Evolutionary conservation across 1,140 invertebrate genomes (phyloP).

Genomic region (Grapholita molesta): DNA sequence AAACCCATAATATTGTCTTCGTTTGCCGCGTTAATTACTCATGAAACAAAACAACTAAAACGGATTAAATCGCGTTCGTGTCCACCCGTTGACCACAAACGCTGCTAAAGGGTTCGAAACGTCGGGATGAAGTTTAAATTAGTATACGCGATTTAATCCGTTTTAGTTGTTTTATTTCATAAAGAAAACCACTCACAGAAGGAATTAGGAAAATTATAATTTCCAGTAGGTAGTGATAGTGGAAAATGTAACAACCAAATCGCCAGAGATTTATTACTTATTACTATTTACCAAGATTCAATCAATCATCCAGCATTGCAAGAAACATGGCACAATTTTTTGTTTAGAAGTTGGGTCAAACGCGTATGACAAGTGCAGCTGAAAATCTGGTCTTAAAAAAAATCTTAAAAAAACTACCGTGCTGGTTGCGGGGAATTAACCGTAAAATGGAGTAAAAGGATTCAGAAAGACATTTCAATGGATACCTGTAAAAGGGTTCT

Average conservation of each 20-base stretch:
- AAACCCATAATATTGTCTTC: no score
- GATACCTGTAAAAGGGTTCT: constrained; percentile 1
- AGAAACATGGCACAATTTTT: background rate
- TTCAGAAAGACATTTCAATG: background rate
- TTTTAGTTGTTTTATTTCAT: no score
- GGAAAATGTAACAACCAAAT: background rate
- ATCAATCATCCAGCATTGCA: background rate
- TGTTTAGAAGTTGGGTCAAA: background rate
- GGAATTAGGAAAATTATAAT: background rate
- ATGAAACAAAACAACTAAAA: no score
- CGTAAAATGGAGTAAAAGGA: constrained; percentile 1
- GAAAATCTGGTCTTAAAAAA: background rate
- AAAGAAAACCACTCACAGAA: constrained; percentile 1
- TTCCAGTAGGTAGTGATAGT: background rate
- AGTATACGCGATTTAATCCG: no score
- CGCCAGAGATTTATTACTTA: background rate
- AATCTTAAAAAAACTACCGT: no score
- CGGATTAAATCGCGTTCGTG: no score
- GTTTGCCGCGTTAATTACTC: background rate
- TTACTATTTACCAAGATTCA: background rate
- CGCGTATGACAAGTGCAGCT: background rate
- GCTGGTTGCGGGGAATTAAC: background rate
- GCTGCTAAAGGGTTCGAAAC: no score
- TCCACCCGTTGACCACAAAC: no score
- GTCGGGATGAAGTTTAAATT: no score